A percentile compares a stretch with the other conserved stretches of the same genome.
Conservation (phyloP, 2,113 vertebrate genomes). For the Thalassoma bifasciatum region DNA sequence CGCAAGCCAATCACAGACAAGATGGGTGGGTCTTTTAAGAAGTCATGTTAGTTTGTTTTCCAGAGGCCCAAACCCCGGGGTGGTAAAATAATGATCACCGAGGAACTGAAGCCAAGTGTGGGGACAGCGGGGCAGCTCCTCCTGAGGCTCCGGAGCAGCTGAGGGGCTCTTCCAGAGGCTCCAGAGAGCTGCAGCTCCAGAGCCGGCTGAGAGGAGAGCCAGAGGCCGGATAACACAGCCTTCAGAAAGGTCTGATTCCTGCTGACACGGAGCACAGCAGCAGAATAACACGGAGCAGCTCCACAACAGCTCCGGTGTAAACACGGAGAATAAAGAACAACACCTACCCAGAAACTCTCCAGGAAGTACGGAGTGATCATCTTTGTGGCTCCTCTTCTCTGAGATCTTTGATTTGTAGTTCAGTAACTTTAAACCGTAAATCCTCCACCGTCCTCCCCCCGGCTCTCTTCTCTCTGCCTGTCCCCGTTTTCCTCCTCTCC, state of each 20-base stretch:
- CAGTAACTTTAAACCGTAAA: conserved; percentile 64
- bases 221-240: neutral
- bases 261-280: conserved; percentile 56
- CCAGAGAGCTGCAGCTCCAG: neutral
- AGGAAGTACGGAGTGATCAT: conserved; percentile 94
- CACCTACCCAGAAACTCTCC: conserved; percentile 93
- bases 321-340: conserved; percentile 54
- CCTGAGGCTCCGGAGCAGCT: conserved; percentile 6
- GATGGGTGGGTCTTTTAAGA: conserved; percentile 38
- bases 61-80: conserved; percentile 81
- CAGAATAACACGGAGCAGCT: conserved; percentile 40
- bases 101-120: conserved; percentile 57
- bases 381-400: conserved; percentile 74
- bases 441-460: conserved; percentile 76
- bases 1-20: conserved; percentile 70
- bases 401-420: conserved; percentile 41
- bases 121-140: conserved; percentile 16
- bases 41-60: conserved; percentile 75
- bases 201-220: neutral
- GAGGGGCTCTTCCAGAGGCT: neutral
- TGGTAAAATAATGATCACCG: conserved; percentile 70
- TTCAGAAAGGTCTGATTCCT: neutral
- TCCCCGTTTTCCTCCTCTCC: conserved; percentile 76
- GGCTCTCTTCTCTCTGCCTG: conserved; percentile 76
- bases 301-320: conserved; percentile 63